Base-by-base conservation (phyloP, 2,888 invertebrate species). In the Patella caerulea region DNA sequence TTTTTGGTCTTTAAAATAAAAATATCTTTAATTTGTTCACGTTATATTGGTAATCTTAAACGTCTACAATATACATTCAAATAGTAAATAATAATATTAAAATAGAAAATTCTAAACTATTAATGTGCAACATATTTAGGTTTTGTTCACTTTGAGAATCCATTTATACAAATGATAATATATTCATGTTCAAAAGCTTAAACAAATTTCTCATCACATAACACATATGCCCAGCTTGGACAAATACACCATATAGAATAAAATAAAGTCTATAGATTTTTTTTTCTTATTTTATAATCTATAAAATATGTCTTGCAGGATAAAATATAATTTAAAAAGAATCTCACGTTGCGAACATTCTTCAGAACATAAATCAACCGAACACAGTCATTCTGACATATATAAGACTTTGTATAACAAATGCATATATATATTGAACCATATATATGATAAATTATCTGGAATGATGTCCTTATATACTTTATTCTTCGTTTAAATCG, bases 21-120 rank as follows among this genome's bases (percentile, higher is more conserved):
- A 85, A 85, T 83, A 83, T 83, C 80, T 83, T 83, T 78, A 78
- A 56, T 73, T 78, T 76, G 56, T 73, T 65, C 59, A 65, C 65
- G 73, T 70, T 71, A 75, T 78, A 78, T 24, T 73, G 19, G 34
- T 59, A 55, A 56, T 59, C 56, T 29, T 69, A 45, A 70, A 56
- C 59, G 54, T 78, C 78, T 74, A 78, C 74, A 73, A 76, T 73
- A 73, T 76, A 78, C 83, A 83, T 81, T 79, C 79, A 78, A 78
- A 80, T 83, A 78, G 81, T 84, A 83, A 85, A 84, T 86, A 84
- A 65, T 65, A 65, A 83, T 85, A 85, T 83, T 86, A 86, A 86
- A 86, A 86, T 86, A 86, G 84, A 86, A 86, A 86, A 83, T 81
- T 83, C 86, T 86, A 86, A 80, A 82, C 84, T 85, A 82, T 84